Evolutionary conservation across 2,797 vertebrate genomes (phyloP).

Genomic region (Octomys mimax): DNA sequence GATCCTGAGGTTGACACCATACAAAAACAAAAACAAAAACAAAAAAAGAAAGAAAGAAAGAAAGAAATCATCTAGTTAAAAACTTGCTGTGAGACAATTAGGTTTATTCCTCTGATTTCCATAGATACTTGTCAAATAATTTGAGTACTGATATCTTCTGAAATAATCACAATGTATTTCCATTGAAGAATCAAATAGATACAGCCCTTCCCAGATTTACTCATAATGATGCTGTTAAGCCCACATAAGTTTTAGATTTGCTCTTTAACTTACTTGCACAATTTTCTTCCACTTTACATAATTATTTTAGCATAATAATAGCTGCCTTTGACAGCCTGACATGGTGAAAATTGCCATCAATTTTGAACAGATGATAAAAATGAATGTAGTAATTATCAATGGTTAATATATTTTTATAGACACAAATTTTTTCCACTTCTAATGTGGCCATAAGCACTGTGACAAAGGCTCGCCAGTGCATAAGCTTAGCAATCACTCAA

Average conservation of each 20-base stretch:
- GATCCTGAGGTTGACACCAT: no score
- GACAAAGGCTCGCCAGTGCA: neutral
- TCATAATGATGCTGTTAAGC: conserved; percentile 8
- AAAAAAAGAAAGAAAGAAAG: no score
- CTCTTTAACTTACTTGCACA: neutral
- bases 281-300: conserved; percentile 41
- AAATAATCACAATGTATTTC: conserved; percentile 44
- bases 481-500: neutral
- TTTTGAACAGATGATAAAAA: conserved; percentile 58
- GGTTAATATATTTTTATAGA: neutral
- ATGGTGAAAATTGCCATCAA: conserved; percentile 54
- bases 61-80: neutral
- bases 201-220: neutral
- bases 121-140: neutral
- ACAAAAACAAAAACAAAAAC: no score
- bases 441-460: neutral
- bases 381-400: conserved; percentile 68
- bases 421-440: neutral
- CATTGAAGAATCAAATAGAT: neutral
- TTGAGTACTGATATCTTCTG: neutral
- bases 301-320: conserved; percentile 68
- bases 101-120: neutral
- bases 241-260: neutral
- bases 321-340: conserved; percentile 52
- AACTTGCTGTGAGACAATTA: neutral